Conservation (phyloP, 2,797 vertebrate species). For the Neomorphus geoffroyi region DNA sequence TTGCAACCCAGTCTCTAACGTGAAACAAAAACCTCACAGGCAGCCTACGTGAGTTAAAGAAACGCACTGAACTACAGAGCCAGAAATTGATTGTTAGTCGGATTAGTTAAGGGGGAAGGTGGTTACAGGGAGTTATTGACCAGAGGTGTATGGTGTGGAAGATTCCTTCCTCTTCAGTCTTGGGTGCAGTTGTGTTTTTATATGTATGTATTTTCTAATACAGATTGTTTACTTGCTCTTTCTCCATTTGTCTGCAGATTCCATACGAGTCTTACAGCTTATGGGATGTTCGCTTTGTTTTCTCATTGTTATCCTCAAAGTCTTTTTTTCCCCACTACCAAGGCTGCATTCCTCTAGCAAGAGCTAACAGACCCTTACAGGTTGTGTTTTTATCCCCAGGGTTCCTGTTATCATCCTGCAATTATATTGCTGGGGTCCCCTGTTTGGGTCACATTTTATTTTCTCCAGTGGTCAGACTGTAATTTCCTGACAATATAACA, state of each 20-base stretch:
- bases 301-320: not conserved
- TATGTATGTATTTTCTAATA: not conserved
- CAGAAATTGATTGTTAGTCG: not conserved
- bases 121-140: not conserved
- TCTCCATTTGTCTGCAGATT: not conserved
- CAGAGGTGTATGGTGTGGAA: not conserved
- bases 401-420: not conserved
- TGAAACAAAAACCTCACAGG: not conserved
- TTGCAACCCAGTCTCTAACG: not conserved
- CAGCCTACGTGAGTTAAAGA: not conserved
- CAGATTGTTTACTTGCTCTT: not conserved
- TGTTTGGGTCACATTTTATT: not conserved
- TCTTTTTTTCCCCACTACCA: not conserved
- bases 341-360: not conserved
- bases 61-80: not conserved
- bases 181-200: not conserved
- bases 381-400: not conserved
- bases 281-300: not conserved
- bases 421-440: not conserved
- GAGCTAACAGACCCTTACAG: not conserved
- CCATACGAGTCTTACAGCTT: not conserved
- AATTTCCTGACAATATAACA: not conserved
- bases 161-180: not conserved
- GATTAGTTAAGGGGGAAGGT: not conserved
- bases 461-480: not conserved